phyloP scores from a whole-genome alignment of 1,140 invertebrate genomes.

The Nasonia vitripennis region DNA sequence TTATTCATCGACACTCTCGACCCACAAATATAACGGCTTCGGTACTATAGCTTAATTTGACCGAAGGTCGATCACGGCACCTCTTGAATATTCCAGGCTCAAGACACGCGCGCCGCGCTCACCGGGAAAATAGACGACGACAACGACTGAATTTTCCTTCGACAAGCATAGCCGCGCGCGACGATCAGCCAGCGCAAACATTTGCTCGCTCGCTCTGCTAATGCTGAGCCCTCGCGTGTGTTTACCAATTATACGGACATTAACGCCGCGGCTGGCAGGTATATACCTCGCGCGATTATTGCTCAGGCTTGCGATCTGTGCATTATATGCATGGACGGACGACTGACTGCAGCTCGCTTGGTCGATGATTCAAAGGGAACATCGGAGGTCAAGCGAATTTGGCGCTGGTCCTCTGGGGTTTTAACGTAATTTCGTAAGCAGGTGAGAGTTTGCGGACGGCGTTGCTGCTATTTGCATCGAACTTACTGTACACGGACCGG shows the following conservation, averaged over 20 bases:
- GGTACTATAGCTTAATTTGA: neutral
- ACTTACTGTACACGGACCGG: neutral
- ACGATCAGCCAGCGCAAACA: neutral
- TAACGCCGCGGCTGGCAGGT: neutral
- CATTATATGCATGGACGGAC: neutral
- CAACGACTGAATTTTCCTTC: neutral
- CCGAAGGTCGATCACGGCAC: neutral
- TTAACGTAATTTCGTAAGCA: too few species aligned
- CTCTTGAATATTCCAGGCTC: neutral
- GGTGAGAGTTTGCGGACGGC: too few species aligned
- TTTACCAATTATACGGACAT: conserved; percentile 14
- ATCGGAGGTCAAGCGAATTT: neutral
- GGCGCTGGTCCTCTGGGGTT: too few species aligned
- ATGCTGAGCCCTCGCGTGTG: neutral
- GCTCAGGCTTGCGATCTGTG: neutral
- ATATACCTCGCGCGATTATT: neutral
- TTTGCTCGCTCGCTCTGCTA: neutral
- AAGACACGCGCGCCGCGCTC: neutral
- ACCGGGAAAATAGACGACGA: neutral
- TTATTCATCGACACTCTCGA: neutral
- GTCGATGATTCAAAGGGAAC: neutral
- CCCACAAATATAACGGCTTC: neutral
- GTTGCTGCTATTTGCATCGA: neutral
- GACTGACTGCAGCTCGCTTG: neutral
- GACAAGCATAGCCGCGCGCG: neutral